These are phyloP conservation scores for Trissoscelio sp. DNA, from an alignment of 2,888 invertebrate species.

Conservation along the genomic window DNA sequence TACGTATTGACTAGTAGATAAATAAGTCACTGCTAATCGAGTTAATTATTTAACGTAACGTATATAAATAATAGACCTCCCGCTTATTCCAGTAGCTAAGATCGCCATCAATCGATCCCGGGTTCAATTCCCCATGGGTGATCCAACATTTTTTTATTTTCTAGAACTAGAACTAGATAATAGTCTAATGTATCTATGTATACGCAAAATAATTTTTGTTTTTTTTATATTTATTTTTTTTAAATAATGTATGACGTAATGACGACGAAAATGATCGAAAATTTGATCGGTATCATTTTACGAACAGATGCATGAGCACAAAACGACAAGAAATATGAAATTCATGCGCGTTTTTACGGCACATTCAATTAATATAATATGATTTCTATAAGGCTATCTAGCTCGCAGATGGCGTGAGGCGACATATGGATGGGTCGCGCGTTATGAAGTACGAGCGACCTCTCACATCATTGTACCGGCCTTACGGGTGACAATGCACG, in stretches of 20 bases:
- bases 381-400: constrained; percentile 71
- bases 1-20: neutral
- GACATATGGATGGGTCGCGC: constrained; percentile 74
- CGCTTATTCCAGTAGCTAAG: too few relatives aligned
- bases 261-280: neutral
- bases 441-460: constrained; percentile 66
- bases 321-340: constrained; percentile 57
- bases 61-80: too few relatives aligned
- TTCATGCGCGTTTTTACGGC: constrained; percentile 67
- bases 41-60: constrained; percentile 17
- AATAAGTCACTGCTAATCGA: constrained; percentile 3
- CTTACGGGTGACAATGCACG: constrained; percentile 65
- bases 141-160: too few relatives aligned
- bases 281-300: constrained; percentile 31
- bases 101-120: too few relatives aligned
- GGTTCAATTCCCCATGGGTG: too few relatives aligned
- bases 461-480: constrained; percentile 61
- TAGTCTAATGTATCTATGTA: too few relatives aligned
- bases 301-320: constrained; percentile 55
- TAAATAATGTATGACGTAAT: too few relatives aligned
- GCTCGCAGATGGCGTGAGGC: constrained; percentile 73
- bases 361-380: constrained; percentile 76
- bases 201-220: too few relatives aligned
- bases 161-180: too few relatives aligned
- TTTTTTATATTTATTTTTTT: too few relatives aligned